phyloP scores from a whole-genome alignment of 1,140 invertebrate species.

The Platyura marginata region DNA sequence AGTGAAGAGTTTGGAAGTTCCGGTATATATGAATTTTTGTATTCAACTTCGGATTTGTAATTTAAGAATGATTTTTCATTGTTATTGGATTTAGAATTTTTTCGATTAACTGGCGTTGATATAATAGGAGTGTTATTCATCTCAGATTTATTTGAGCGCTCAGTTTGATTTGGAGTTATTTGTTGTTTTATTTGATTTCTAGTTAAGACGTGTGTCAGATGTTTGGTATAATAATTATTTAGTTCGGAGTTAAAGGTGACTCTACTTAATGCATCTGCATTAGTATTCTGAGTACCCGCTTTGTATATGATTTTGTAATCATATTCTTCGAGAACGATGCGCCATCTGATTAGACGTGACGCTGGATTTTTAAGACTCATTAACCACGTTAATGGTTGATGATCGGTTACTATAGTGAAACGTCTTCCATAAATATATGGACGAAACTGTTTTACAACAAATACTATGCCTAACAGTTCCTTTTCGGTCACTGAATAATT shows the following conservation, averaged over 20 bases:
- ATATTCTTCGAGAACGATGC: conserved; percentile 11
- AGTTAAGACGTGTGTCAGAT: not conserved
- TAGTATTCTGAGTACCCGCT: conserved; percentile 16
- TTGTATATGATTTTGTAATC: conserved; percentile 22
- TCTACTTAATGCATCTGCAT: conserved; percentile 14
- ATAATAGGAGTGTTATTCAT: not conserved
- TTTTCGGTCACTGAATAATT: conserved; percentile 15
- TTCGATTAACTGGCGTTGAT: not conserved
- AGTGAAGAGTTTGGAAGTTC: not conserved
- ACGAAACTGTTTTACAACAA: conserved; percentile 23
- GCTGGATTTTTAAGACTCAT: conserved; percentile 19
- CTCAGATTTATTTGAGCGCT: not conserved
- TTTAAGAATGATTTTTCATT: no score
- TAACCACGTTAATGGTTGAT: conserved; percentile 16
- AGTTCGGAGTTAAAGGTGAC: conserved; percentile 3
- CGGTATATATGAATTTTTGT: not conserved
- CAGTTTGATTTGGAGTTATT: not conserved
- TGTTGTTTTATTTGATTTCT: not conserved
- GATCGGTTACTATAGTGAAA: conserved; percentile 12
- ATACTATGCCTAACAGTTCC: conserved; percentile 19
- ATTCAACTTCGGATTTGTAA: no score
- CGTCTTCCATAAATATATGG: conserved; percentile 18
- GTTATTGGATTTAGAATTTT: not conserved
- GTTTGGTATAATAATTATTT: not conserved
- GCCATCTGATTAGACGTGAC: conserved; percentile 13